These are phyloP conservation scores for Trinorchestia longiramus DNA, from an alignment of 1,140 invertebrate genomes.

Conservation along the genomic window DNA sequence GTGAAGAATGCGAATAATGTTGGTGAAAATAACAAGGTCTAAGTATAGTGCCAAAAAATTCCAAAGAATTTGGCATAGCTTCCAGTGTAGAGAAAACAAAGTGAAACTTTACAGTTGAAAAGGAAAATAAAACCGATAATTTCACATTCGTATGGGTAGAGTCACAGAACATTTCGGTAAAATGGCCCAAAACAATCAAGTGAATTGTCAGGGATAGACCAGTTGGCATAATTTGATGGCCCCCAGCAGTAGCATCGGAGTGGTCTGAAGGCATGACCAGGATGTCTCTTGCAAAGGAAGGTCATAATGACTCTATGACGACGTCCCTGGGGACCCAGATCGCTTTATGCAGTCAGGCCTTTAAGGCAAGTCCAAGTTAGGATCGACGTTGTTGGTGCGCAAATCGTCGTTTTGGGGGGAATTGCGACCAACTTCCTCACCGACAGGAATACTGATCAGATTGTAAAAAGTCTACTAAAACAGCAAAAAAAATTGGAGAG, in stretches of 20 bases:
- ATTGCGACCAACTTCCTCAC: neutral
- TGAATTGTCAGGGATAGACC: neutral
- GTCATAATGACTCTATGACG: neutral
- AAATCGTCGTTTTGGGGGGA: neutral
- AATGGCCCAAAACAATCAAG: neutral
- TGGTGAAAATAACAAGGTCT: neutral
- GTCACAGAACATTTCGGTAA: neutral
- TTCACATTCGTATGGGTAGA: neutral
- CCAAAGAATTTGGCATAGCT: neutral
- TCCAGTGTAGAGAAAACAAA: neutral
- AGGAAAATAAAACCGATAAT: neutral
- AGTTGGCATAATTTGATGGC: neutral
- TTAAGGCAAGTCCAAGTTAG: neutral
- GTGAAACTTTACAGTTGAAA: neutral
- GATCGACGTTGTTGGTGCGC: neutral
- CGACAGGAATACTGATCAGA: neutral
- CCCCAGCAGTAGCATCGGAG: neutral
- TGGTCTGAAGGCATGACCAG: neutral
- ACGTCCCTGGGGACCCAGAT: neutral
- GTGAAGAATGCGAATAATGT: neutral
- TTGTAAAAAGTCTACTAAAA: neutral
- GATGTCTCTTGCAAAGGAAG: neutral
- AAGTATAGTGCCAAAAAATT: neutral
- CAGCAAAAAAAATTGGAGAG: neutral
- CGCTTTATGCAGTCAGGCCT: neutral